A percentile compares a stretch with the other conserved stretches of the same genome.
Evolutionary conservation across 2,113 vertebrate species (phyloP).

Genomic region (Hippocampus guttulatus): DNA sequence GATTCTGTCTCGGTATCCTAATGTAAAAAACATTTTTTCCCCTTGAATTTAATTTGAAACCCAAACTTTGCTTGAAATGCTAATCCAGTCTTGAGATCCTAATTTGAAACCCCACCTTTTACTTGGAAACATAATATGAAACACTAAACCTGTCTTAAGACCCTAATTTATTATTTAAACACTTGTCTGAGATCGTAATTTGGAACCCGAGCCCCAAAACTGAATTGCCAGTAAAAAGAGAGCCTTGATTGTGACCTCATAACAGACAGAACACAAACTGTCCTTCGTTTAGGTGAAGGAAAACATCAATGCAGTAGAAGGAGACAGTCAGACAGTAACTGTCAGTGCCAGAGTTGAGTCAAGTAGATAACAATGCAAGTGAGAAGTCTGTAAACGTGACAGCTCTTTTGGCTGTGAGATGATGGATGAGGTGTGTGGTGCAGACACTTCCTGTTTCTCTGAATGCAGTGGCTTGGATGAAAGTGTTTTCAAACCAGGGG

Average conservation of each 20-base stretch:
- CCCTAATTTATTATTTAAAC: neutral
- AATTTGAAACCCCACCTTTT: neutral
- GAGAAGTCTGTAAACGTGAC: conserved; percentile 64
- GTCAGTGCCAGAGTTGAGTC: conserved; percentile 33
- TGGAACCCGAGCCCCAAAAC: too few relatives aligned
- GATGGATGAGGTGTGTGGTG: conserved; percentile 71
- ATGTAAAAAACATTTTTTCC: too few relatives aligned
- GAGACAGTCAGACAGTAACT: conserved; percentile 18
- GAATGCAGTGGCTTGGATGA: conserved; percentile 62
- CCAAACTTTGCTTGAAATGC: neutral
- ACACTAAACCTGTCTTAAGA: neutral
- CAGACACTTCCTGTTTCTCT: conserved; percentile 70
- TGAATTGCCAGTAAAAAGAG: too few relatives aligned
- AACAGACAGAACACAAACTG: neutral
- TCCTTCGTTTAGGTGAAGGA: neutral
- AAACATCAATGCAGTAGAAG: neutral
- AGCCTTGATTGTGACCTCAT: neutral
- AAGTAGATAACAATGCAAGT: conserved; percentile 57
- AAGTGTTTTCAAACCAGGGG: conserved; percentile 66
- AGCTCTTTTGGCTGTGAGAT: conserved; percentile 59
- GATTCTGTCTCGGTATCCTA: too few relatives aligned
- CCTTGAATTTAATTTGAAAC: neutral
- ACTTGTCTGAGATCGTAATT: neutral
- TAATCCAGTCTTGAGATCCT: neutral
- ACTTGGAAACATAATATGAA: neutral